Base-by-base conservation (phyloP, 2,888 invertebrate species). In the Platypus cylindrus region DNA sequence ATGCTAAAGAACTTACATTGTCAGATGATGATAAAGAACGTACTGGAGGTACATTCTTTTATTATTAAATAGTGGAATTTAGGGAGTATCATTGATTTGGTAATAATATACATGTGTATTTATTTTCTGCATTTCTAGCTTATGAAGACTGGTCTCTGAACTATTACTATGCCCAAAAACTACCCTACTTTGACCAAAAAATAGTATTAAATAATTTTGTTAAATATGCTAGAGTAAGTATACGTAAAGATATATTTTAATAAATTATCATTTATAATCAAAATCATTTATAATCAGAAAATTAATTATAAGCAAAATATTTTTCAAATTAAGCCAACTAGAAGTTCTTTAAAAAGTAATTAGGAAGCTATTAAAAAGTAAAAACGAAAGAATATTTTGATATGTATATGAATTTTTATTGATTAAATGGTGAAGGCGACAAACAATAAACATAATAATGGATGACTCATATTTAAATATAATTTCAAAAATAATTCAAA, bases 61-160 rank as follows among this genome's bases (percentile, higher is more conserved):
- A 20, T 5, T 20, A 9, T 20, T 20, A 9, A 20, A 7, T 20
- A 7, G 20, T 9, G 20, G 5, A 20, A 20, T 20, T 20, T 20
- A 7, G 7, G 5, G 20, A 20, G 5, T 20, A 20, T 7, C 5
- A 5, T 9, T 20, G 20, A 20, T 20, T 20, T n/a, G n/a, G 9
- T 20, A 20, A 20, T 20, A 5, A 20, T 7, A 7, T 7, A 20
- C 20, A 20, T 20, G 9, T 20, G 20, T 15, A 4, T 28, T 16
- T 28, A 16, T 16, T 28, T 28, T 24, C 22, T 20, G 30, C 13
- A 28, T 47, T 65, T 59, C 35, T 59, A 75, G 76, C 75, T 2
- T 78, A 70, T 50, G 68, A 74, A 52, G 72, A 72, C 47, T 78
- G 78, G 48, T 69, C 75, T 0, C 56, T 63, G 38, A 67, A 72